Evolutionary conservation across 2,888 invertebrate species (phyloP).

Genomic region (Oscheius sp.): DNA sequence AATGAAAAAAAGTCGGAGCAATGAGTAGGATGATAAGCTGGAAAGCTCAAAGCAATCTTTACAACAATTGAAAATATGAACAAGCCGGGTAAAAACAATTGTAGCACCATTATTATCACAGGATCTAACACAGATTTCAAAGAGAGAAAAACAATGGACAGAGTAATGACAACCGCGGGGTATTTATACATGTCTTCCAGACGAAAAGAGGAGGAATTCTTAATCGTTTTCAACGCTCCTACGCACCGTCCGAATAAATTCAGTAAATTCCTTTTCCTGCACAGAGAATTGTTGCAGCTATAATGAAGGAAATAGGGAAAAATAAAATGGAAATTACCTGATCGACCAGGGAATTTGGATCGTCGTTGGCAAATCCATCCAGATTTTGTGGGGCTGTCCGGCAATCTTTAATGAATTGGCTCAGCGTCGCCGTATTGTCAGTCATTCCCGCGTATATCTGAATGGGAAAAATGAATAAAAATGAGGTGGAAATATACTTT

Average conservation of each 20-base stretch:
- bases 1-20: no score
- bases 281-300: constrained; percentile 14
- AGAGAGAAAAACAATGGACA: background rate
- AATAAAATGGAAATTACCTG: background rate
- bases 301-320: background rate
- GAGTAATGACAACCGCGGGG: background rate
- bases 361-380: constrained; percentile 14
- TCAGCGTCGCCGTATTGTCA: background rate
- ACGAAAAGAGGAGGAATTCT: background rate
- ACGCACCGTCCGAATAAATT: constrained; percentile 12
- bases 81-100: background rate
- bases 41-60: no score
- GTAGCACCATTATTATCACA: constrained; percentile 17
- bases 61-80: no score
- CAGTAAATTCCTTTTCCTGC: constrained; percentile 14
- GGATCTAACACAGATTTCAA: constrained; percentile 1
- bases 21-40: no score
- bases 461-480: background rate
- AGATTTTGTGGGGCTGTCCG: constrained; percentile 14
- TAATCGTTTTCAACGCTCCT: no score
- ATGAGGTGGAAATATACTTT: background rate
- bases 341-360: background rate
- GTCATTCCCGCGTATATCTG: background rate
- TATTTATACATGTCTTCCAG: background rate
- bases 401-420: constrained; percentile 22